Evolutionary conservation across 2,113 vertebrate species (phyloP), one percentile per base, ranked within the genome.

Genomic region (Chiloscyllium plagiosum): DNA sequence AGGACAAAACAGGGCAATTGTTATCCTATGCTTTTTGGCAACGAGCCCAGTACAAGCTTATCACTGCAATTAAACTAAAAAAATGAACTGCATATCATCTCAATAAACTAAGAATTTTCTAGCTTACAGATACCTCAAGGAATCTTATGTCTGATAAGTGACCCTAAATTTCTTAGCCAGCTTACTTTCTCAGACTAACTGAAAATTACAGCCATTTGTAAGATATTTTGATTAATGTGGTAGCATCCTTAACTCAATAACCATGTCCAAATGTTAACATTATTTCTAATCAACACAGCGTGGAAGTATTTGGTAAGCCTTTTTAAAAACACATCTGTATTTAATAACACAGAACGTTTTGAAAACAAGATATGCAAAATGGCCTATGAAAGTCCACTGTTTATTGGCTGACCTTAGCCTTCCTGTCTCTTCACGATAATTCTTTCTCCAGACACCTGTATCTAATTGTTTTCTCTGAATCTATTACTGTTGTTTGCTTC

Each of bases 61-160:
- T 68, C 65, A 93, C n/a, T 29, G 90, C 65, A 94, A 94, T 68
- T 93, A 66, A 93, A 93, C 52, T 56, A 56, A 89, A 89, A n/a
- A 56, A 26, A 5, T 17, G 7, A 4, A 33, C 61, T 61, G 33
- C 37, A 50, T 17, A 65, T 42, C 8, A 68, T 42, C 65, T 19
- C 37, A 94, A 66, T 92, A 65, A 92, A 92, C 52, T 68, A 37
- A 93, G 90, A 93, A 68, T 68, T 20, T n/a, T 66, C 24, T 93
- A 66, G n/a, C 66, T 93, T 93, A 66, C 37, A n/a, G 29, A 66
- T 66, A 66, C 65, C 90, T 65, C 47, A 50, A 33, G 24, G 33
- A 93, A 68, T n/a, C 13, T 61, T 22, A 87, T 87, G 56, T 68
- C 65, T 68, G 90, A 65, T 65, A 92, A n/a, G 52, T 66, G 42